Evolutionary conservation across 2,113 vertebrate species (phyloP).

Genomic region (Lasiurus borealis): DNA sequence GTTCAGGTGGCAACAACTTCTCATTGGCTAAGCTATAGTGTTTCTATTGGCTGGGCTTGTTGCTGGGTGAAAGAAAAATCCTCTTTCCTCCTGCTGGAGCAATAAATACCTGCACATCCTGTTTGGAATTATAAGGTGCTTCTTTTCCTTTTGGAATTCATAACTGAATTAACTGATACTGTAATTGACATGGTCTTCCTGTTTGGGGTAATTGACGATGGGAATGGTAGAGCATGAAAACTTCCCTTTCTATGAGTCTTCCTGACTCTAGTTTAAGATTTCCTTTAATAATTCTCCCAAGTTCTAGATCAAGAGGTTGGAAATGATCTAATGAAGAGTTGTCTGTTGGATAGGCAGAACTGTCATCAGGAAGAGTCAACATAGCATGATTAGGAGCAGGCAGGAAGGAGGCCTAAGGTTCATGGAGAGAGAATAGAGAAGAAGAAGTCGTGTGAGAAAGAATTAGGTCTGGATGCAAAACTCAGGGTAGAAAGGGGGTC

Average conservation of each 20-base stretch:
- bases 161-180: neutral
- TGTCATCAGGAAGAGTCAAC: neutral
- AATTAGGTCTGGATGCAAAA: neutral
- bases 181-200: neutral
- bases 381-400: neutral
- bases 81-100: neutral
- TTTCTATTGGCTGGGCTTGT: slow-evolving; percentile 7
- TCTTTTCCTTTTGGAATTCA: neutral
- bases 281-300: neutral
- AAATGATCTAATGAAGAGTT: neutral
- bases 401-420: neutral
- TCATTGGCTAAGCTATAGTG: neutral
- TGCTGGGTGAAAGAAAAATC: neutral
- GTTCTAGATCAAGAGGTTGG: neutral
- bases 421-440: neutral
- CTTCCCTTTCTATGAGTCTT: neutral
- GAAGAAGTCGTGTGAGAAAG: neutral
- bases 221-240: neutral
- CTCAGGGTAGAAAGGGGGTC: neutral
- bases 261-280: neutral
- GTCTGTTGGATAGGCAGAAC: neutral
- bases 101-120: neutral
- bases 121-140: neutral
- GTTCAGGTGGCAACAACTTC: neutral
- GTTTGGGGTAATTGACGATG: neutral